Base-by-base conservation (phyloP, 2,797 vertebrate species). In the Capromys pilorides region DNA sequence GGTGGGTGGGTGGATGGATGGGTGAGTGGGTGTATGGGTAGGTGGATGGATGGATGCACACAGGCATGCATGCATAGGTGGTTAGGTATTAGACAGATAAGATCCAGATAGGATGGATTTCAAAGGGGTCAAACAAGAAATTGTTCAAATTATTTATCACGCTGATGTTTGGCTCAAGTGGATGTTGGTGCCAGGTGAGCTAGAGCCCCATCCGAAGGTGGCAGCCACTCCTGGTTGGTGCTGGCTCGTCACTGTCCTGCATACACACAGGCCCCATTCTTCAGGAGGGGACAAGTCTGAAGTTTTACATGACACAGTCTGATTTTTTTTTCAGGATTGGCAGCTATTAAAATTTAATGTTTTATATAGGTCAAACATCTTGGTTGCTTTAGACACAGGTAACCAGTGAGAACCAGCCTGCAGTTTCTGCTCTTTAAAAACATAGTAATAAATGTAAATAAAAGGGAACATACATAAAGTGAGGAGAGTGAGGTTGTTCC, bases 1-100 rank as follows among this genome's bases (percentile, higher is more conserved):
- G 54, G 14, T 54, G 18, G 66, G n/a, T 2, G 49, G 45, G 49
- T 22, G 0, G 2, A 0, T 0, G 57, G 13, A 5, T 57, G 5
- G 57, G 5, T 59, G 6, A 18, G 19, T 59, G 21, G 57, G 6
- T 22, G 54, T 13, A 18, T 16, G 14, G 54, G 14, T 51, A 13
- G 51, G 51, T 10, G 10, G 13, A 13, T 13, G 14, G 54, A 54
- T 13, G 13, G 54, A 54, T 54, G 14, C 18, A 57, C 4, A 45
- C 28, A 28, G n/a, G 45, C 45, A 6, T 59, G 54, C 2, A 16
- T 18, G 14, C 13, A 4, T 54, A 14, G 54, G 14, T 54, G 14
- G 16, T 13, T 54, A 14, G 54, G 14, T 57, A 14, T 54, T 33
- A 51, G 2, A 1, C 0, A 59, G 54, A 39, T 62, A 69, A 22